A percentile compares a stretch with the other conserved stretches of the same genome.
phyloP scores from a whole-genome alignment of 53 echinoderm and acorn worm genomes.

The Actinopyga echinites region DNA sequence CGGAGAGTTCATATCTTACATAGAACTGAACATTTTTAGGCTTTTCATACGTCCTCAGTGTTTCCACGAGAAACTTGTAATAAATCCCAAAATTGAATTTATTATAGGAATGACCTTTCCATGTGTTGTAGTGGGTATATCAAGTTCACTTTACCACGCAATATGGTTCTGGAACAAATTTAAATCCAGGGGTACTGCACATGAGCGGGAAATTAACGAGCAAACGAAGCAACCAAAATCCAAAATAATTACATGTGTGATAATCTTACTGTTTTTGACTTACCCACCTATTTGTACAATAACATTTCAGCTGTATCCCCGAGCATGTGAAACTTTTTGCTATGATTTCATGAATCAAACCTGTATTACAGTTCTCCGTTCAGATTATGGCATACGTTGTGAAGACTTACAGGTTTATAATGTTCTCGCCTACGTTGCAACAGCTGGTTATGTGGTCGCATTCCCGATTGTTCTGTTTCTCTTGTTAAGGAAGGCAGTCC shows the following conservation, averaged over 20 bases:
- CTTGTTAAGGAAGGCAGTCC: not conserved
- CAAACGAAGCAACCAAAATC: not conserved
- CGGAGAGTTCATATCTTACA: not conserved
- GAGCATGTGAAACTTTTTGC: conserved; percentile 44
- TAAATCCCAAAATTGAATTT: not conserved
- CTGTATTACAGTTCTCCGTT: not conserved
- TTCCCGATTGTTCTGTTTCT: conserved; percentile 48
- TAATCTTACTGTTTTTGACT: conserved; percentile 47
- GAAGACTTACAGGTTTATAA: not conserved
- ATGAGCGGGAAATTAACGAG: too few species aligned
- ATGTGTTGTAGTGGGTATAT: not conserved
- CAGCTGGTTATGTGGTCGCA: conserved; percentile 46
- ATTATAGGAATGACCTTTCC: not conserved
- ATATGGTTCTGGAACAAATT: not conserved
- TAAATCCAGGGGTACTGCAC: not conserved
- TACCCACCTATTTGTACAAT: conserved; percentile 47
- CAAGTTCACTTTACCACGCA: not conserved
- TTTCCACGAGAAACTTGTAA: not conserved
- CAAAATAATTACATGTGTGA: not conserved
- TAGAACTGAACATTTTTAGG: too few species aligned
- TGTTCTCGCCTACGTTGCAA: conserved; percentile 36
- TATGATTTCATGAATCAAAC: not conserved
- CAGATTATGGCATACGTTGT: conserved; percentile 56
- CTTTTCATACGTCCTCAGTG: not conserved
- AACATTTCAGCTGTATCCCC: conserved; percentile 36